Percentiles rank a stretch among this genome's conserved stretches.
Conservation (phyloP, 2,888 invertebrate genomes). For the Pterobdella sp. region DNA sequence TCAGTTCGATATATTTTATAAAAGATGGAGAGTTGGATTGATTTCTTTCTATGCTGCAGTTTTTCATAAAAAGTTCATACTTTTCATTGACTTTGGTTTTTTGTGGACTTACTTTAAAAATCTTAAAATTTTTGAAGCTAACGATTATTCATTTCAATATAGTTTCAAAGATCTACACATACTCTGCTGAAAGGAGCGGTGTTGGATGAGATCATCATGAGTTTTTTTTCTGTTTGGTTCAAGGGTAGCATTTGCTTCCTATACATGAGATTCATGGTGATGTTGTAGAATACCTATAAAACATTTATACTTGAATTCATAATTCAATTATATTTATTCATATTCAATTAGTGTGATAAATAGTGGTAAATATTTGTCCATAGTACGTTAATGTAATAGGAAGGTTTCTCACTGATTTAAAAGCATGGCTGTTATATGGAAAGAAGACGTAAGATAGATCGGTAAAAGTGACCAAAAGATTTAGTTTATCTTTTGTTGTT, state of each 20-base stretch:
- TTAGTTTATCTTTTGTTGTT: background rate
- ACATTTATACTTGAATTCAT: background rate
- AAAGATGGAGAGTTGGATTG: no score
- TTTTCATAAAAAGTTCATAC: no score
- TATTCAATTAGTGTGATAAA: background rate
- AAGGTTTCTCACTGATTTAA: no score
- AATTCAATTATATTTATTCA: background rate
- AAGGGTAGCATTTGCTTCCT: background rate
- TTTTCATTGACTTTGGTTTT: no score
- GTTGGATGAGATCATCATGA: background rate
- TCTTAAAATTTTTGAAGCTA: no score
- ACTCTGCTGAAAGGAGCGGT: conserved; percentile 7
- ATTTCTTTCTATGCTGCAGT: no score
- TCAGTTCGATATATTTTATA: no score
- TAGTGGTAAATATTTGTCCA: background rate
- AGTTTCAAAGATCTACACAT: background rate
- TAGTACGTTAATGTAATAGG: background rate
- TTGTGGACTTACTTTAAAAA: background rate
- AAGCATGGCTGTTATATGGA: background rate
- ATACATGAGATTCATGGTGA: background rate
- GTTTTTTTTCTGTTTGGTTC: background rate
- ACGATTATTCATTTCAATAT: background rate
- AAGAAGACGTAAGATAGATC: no score
- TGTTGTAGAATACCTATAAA: conserved; percentile 3
- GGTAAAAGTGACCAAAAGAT: no score